Base-by-base conservation (phyloP, 2,113 vertebrate genomes). In the Acanthisitta chloris region DNA sequence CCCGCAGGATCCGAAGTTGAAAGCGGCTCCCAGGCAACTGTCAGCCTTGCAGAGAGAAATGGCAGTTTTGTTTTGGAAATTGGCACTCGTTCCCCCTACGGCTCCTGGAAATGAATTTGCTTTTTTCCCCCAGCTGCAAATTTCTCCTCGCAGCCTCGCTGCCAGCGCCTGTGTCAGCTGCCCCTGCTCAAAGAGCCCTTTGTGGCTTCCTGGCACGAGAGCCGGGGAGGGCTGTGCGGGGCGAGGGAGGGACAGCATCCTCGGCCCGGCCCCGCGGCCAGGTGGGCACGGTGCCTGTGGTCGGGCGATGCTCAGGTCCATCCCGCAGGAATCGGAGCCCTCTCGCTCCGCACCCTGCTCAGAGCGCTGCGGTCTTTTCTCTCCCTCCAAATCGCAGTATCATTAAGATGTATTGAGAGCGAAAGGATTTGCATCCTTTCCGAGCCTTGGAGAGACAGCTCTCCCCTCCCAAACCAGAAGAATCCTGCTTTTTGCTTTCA, bases 31-130 rank as follows among this genome's bases (percentile, higher is more conserved):
- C 96, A 97, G 97, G 97, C 97, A 98, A 97, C 97, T 97, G 94
- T 95, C 83, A 85, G 81, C 86, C 90, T 94, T 40, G 88, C 91
- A 88, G 96, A 98, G 96, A 98, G 98, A 98, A 98, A 98, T 84
- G 90, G 97, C 96, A 94, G 98, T 98, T 97, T 96, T 98, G 98
- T 98, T 97, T 98, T 97, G 97, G 97, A 98, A 98, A 97, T 97
- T 98, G 98, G 98, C 98, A 97, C 91, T 88, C 86, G 4, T 81
- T 77, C 82, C 88, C 46, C 54, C 77, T 87, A 62, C 97, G 90
- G 88, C 97, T 96, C 97, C 97, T 98, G 98, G 98, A 98, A 97
- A 97, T 96, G 96, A 97, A 97, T 96, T 96, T 96, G 95, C 87
- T 95, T 90, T 90, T 90, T 94, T 94, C 80, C 88, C 96, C 95